A percentile compares a stretch with the other conserved stretches of the same genome.
phyloP scores from a whole-genome alignment of 2,797 vertebrate species.

The Anabacerthia variegaticeps region DNA sequence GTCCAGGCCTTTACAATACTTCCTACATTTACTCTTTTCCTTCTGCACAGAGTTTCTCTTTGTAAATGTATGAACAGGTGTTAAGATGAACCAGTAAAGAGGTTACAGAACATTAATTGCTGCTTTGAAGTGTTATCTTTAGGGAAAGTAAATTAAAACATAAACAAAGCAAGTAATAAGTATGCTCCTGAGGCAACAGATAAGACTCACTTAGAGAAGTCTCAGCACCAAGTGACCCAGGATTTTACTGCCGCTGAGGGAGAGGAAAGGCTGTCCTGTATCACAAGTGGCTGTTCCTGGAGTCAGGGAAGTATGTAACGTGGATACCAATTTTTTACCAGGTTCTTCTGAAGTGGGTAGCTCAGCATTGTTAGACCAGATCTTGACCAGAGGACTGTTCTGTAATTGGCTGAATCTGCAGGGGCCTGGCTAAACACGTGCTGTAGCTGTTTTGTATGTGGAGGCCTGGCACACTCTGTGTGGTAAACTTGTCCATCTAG shows the following conservation, averaged over 20 bases:
- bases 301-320: background rate
- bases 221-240: background rate
- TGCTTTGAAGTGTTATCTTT: conserved; percentile 36
- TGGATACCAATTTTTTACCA: background rate
- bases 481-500: background rate
- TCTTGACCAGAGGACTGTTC: background rate
- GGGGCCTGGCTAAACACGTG: background rate
- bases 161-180: conserved; percentile 24
- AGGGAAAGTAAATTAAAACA: conserved; percentile 43
- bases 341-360: background rate
- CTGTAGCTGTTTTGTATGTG: background rate
- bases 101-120: conserved; percentile 35
- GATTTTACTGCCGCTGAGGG: background rate
- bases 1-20: background rate
- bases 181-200: conserved; percentile 6
- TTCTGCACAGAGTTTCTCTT: background rate
- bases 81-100: conserved; percentile 21
- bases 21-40: background rate
- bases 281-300: background rate
- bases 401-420: background rate
- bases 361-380: background rate
- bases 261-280: background rate
- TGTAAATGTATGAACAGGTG: conserved; percentile 18
- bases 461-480: background rate
- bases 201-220: background rate